Evolutionary conservation across 2,113 vertebrate species (phyloP), one percentile per base, ranked within the genome.

Genomic region (Fulmarus glacialis): DNA sequence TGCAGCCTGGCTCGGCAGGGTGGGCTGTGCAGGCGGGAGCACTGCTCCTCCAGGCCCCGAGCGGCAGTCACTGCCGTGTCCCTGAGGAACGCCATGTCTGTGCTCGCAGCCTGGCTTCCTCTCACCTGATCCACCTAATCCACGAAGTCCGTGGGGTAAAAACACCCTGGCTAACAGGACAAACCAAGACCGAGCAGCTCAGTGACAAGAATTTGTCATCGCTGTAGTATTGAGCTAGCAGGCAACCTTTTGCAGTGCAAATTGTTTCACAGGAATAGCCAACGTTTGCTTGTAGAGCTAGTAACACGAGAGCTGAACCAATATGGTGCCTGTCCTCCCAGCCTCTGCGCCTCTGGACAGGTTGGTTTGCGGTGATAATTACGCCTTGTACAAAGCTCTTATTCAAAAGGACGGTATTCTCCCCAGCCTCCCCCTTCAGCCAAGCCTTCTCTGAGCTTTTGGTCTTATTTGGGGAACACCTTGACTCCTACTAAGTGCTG

Each of bases 281-380:
- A 29, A 13, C 0, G 0, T 26, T 56, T 67, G n/a, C 50, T 45
- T 22, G 47, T 2, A 32, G 45, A 43, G 34, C 26, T 6, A 11
- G 16, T 14, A 45, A 42, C 1, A 0, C 0, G 19, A 53, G 56
- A 21, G 24, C 36, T 34, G 18, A 30, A 48, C 24, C 14, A 7
- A 4, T 1, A 5, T 8, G 29, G 42, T 32, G 32, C 47, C 70
- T 67, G 59, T 62, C 71, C 38, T 40, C 59, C 63, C 27, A 30
- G 27, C 32, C 52, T 16, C 40, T 38, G 45, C 3, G 3, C 21
- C 32, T 19, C 60, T 8, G 48, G 21, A 30, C 4, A 1, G 27
- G 11, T 11, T 12, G 8, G 19, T 85, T 19, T 75, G 26, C 12
- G 1, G 63, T 45, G 52, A 24, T 21, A 68, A 32, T 15, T n/a